These are phyloP conservation scores for Hirtodrosophila confusa DNA, from an alignment of 2,888 invertebrate genomes.

Conservation along the genomic window DNA sequence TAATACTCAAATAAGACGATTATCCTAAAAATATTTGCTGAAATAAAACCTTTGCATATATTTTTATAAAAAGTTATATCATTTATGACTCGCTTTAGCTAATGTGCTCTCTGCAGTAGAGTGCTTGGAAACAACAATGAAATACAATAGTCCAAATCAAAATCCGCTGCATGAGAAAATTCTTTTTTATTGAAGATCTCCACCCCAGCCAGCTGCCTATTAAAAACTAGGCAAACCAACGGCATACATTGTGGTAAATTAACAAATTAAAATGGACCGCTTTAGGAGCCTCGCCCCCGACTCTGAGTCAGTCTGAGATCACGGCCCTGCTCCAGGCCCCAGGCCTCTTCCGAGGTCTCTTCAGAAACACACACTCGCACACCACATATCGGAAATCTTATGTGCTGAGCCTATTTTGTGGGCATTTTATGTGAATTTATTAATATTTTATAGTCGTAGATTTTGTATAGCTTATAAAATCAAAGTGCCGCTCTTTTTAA, in stretches of 20 bases:
- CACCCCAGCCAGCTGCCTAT: constrained; percentile 50
- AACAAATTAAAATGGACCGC: constrained; percentile 67
- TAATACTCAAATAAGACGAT: no score
- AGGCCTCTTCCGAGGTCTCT: neutral
- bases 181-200: constrained; percentile 24
- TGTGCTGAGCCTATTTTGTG: constrained; percentile 56
- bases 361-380: neutral
- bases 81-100: neutral
- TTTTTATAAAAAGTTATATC: no score
- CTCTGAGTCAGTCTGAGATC: constrained; percentile 23
- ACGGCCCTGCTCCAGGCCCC: constrained; percentile 1
- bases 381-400: constrained; percentile 62
- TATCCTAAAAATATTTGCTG: no score
- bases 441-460: constrained; percentile 73
- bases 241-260: constrained; percentile 71
- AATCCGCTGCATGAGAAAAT: constrained; percentile 54
- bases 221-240: constrained; percentile 53
- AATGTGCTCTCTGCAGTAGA: neutral
- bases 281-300: constrained; percentile 27
- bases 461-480: constrained; percentile 54
- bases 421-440: constrained; percentile 70
- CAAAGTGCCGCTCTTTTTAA: constrained; percentile 46
- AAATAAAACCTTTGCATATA: no score
- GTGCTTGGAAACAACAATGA: constrained; percentile 13
- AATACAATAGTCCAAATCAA: constrained; percentile 37